Base-by-base conservation (phyloP, 2,888 invertebrate species). In the Sarcophaga caerulescens region DNA sequence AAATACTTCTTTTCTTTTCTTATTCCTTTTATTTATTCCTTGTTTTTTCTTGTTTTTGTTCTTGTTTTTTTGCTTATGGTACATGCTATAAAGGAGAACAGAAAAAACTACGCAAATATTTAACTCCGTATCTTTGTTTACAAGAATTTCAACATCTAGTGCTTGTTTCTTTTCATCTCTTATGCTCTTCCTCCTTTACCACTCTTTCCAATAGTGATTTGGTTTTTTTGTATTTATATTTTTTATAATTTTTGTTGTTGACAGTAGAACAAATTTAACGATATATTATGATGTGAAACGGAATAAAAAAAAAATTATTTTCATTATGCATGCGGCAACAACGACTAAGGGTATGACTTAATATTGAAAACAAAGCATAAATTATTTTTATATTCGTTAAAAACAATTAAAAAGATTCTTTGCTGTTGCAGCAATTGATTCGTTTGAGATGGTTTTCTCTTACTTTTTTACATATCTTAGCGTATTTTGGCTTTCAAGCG, bases 61-160 rank as follows among this genome's bases (percentile, higher is more conserved):
- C 5, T 25, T 4, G 59, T n/a, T 12, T 14, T n/a, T 57, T 57
- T n/a, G 63, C 21, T 35, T 35, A 35, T 35, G 8, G 35, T 35
- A 35, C 8, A 35, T 35, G 35, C 35, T 35, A 10, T 35, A 8
- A 35, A 35, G 2, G 8, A 35, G 8, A 35, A 59, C 47, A 62
- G 60, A 12, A 78, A 78, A 77, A 79, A 71, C 14, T 85, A 66
- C 21, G 81, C 47, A 85, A 81, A 85, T 76, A 85, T 85, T 81
- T 81, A 71, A 68, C 62, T 81, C 80, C 77, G 68, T 73, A 81
- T 73, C 81, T 74, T 81, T 85, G 85, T 81, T 81, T 76, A 81
- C 76, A 81, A 77, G 66, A 23, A 44, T 57, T 85, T 70, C 23
- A 65, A 47, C 75, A 57, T 52, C 35, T 35, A 35, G 35, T 35